These are phyloP conservation scores for Odocoileus virginianus DNA, from an alignment of 2,113 vertebrate genomes.

Conservation along the genomic window DNA sequence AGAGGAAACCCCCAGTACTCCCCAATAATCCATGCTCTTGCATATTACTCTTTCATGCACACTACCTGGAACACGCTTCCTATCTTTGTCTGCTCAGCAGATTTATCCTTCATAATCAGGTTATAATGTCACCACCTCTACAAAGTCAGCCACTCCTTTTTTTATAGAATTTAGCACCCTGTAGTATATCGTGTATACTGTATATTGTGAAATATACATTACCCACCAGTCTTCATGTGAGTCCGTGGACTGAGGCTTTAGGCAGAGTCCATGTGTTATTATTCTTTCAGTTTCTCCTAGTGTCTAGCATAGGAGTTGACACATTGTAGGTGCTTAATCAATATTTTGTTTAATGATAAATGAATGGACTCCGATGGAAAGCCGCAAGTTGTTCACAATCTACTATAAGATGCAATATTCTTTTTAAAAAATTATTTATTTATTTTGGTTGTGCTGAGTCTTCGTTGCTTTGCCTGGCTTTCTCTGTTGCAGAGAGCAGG, in stretches of 20 bases:
- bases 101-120: neutral
- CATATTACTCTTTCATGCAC: neutral
- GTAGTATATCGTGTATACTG: neutral
- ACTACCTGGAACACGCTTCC: neutral
- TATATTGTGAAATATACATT: neutral
- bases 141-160: neutral
- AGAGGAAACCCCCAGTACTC: neutral
- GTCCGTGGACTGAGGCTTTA: neutral
- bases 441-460: neutral
- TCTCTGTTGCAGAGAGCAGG: neutral
- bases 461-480: neutral
- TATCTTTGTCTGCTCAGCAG: neutral
- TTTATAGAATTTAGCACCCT: neutral
- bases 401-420: neutral
- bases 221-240: neutral
- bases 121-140: neutral
- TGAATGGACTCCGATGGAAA: neutral
- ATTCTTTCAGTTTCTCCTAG: neutral
- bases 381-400: neutral
- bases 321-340: neutral
- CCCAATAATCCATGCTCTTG: neutral
- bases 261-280: neutral
- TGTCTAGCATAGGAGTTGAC: neutral
- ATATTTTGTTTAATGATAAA: neutral
- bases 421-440: neutral